Evolutionary conservation across 37 sponge, comb jelly and placozoan species (phyloP), one percentile per base, ranked within the genome.

Genomic region (Halichondria panicea): DNA sequence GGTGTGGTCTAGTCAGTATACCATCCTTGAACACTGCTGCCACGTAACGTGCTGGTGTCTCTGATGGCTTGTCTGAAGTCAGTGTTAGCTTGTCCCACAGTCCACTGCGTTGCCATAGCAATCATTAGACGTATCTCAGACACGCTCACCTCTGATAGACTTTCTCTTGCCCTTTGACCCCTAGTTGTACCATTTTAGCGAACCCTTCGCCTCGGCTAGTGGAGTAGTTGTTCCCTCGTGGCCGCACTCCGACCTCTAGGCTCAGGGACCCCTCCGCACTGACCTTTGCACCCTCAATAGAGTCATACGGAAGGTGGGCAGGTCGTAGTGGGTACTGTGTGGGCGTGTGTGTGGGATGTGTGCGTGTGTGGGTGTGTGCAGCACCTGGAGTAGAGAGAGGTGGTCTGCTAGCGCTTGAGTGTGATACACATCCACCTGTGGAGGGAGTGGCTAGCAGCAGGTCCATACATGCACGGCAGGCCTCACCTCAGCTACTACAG

Each of bases 261-360:
- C 64, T 57, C 33, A 92, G 65, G 54, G 52, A 59, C 43, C 63
- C 67, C 24, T 72, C 55, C 25, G 72, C 62, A 22, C 89, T 70
- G 38, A 84, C 80, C 15, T 67, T 63, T 11, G 76, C 89, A 59
- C 65, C 43, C 57, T 31, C 28, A 33, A 92, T 46, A 56, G 77
- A 19, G 27, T 55, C 56, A 41, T 75, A 76, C 0, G 78, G 77
- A 15, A 77, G 41, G 72, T 83, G 85, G 19, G 77, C 77, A 18
- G 93, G 93, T 3, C 89, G 73, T 24, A 83, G 55, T 15, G 93
- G 93, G 52, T 92, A 81, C 89, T 92, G 71, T 22, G 61, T 22
- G 38, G 63, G 22, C 6, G 32, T 13, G 25, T 3, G 76, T 1
- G 33, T 30, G 54, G n/a, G n/a, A n/a, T n/a, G n/a, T n/a, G n/a